Evolutionary conservation across 35 echinoderm and acorn worm genomes (phyloP).

Genomic region (Apostichopus japonicus): DNA sequence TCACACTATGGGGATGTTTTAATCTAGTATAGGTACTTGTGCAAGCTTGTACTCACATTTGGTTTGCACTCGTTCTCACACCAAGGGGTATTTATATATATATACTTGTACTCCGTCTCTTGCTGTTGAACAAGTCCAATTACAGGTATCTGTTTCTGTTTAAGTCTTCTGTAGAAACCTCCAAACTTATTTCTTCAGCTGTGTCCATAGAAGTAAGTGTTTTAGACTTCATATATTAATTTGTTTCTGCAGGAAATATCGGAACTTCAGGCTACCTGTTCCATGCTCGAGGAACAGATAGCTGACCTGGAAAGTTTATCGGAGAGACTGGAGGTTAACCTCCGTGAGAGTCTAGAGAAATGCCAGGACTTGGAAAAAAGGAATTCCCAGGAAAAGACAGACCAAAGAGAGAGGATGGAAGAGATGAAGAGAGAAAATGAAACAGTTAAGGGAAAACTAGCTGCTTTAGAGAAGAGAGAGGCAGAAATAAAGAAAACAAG

Average conservation of each 20-base stretch:
- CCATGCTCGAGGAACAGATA: conserved; percentile 97
- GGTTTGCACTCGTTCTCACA: too few relatives aligned
- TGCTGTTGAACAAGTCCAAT: too few relatives aligned
- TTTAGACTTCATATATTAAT: background rate
- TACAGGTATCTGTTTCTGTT: too few relatives aligned
- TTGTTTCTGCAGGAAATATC: conserved; percentile 71
- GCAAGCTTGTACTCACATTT: too few relatives aligned
- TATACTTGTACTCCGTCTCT: too few relatives aligned
- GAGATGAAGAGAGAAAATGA: conserved; percentile 54
- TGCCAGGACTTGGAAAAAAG: conserved; percentile 42
- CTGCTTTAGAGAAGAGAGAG: conserved; percentile 12
- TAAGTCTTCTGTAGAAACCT: background rate
- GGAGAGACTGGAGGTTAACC: conserved; percentile 68
- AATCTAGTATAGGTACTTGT: too few relatives aligned
- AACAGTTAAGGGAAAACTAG: conserved; percentile 2
- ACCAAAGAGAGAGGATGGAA: conserved; percentile 52
- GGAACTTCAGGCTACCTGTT: conserved; percentile 78
- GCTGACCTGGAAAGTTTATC: conserved; percentile 82
- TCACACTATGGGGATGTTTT: too few relatives aligned
- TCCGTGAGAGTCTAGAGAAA: conserved; percentile 37
- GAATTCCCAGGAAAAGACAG: background rate
- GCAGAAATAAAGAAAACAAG: background rate
- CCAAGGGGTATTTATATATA: too few relatives aligned
- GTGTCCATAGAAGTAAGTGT: background rate
- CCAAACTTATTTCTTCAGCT: background rate